Conservation (phyloP, 2,797 vertebrate species). For the Acanthurus leucopareius region DNA sequence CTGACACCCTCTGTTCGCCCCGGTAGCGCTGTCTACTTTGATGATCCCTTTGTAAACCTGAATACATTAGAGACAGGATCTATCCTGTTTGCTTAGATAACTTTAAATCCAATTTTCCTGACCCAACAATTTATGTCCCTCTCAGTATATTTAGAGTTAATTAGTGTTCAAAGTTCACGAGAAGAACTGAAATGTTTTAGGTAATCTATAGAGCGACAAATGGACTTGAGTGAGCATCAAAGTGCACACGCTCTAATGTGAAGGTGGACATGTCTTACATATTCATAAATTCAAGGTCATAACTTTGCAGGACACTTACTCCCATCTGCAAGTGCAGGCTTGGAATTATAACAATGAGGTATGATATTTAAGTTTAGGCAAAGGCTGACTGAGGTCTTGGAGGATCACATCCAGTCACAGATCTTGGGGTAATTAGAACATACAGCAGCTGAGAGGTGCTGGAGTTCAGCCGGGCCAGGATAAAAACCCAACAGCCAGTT, state of each 20-base stretch:
- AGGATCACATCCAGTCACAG: conserved; percentile 32
- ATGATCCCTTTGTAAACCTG: conserved; percentile 46
- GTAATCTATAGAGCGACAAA: background rate
- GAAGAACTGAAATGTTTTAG: background rate
- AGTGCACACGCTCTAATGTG: background rate
- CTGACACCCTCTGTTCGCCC: conserved; percentile 38
- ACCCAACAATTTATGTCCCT: conserved; percentile 8
- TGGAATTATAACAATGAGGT: conserved; percentile 41
- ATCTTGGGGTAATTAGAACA: conserved; percentile 43
- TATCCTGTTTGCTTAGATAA: conserved; percentile 39
- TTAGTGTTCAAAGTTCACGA: background rate
- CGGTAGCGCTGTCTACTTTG: conserved; percentile 33
- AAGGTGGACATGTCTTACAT: conserved; percentile 17
- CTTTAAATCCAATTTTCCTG: conserved; percentile 33
- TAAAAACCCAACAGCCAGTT: conserved; percentile 52
- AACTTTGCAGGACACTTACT: conserved; percentile 43
- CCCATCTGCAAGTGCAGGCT: conserved; percentile 12
- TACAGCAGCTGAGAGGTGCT: conserved; percentile 32
- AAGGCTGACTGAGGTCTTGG: conserved; percentile 1
- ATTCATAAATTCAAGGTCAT: conserved; percentile 51
- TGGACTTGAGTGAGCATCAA: background rate
- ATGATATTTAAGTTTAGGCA: conserved; percentile 35
- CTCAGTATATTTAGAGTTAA: conserved; percentile 17
- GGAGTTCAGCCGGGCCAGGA: conserved; percentile 40
- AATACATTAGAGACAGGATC: conserved; percentile 24